These are phyloP conservation scores for Stictocephala bisonia DNA, from an alignment of 2,888 invertebrate species.

Conservation along the genomic window DNA sequence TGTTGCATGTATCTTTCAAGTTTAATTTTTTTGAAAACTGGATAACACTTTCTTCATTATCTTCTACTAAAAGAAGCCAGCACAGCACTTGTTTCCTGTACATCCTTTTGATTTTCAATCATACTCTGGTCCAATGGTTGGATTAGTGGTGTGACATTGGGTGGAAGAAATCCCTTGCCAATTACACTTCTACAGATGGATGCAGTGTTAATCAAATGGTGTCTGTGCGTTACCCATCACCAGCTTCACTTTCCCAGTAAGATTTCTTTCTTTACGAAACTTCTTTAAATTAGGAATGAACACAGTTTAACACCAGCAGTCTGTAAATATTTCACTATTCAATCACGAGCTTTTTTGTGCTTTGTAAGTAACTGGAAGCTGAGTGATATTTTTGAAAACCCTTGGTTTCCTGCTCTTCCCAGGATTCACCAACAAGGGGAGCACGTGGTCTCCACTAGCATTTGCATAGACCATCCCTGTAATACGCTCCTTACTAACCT, in stretches of 20 bases:
- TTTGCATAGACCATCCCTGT: constrained; percentile 33
- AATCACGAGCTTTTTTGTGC: constrained; percentile 39
- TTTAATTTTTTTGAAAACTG: constrained; percentile 49
- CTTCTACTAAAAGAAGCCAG: background rate
- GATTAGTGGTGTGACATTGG: constrained; percentile 2
- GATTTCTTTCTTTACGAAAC: background rate
- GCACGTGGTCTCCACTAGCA: constrained; percentile 22
- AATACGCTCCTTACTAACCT: constrained; percentile 60
- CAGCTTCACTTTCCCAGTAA: background rate
- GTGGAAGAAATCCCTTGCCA: constrained; percentile 16
- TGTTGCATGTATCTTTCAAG: no score
- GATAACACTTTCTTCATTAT: background rate
- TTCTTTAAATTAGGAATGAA: constrained; percentile 2
- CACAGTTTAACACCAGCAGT: background rate
- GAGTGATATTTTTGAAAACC: constrained; percentile 17
- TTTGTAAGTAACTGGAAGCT: constrained; percentile 26
- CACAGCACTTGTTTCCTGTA: constrained; percentile 53
- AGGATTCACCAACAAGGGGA: constrained; percentile 28
- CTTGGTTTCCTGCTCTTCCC: constrained; percentile 38
- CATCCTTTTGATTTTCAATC: constrained; percentile 54
- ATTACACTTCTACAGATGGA: constrained; percentile 39
- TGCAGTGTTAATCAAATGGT: no score
- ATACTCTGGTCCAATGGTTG: constrained; percentile 52
- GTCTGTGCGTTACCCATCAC: constrained; percentile 23
- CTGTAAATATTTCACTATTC: constrained; percentile 18